Base-by-base conservation (phyloP, 2,113 vertebrate species). In the Phocoena phocoena region DNA sequence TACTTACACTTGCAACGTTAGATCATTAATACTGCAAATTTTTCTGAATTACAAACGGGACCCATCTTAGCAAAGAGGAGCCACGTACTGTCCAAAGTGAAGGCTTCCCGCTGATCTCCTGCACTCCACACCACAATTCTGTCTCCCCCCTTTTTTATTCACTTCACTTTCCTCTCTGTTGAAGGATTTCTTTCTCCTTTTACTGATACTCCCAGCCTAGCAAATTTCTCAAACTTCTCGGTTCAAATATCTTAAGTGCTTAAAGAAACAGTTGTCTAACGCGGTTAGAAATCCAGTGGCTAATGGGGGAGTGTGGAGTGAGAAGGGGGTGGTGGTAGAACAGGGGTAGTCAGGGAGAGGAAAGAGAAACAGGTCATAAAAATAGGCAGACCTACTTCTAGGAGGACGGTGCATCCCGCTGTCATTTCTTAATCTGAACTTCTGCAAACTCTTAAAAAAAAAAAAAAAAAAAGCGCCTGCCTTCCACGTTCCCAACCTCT, bases 381-480 rank as follows among this genome's bases (percentile, higher is more conserved):
- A 95, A 50, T 0, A 95, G 33, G 70, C 93, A 95, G 93, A 95
- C 63, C 17, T 23, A 9, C 14, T 82, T 74, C 65, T 47, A 88
- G 65, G 44, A 80, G 62, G 55, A 85, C 5, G 31, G 83, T 79
- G 81, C 53, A 82, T 81, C 83, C 62, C 23, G 7, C 95, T 97
- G 95, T 97, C 93, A 96, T 94, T 97, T 98, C 97, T 98, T 97
- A 93, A 98, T 97, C 90, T 82, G 92, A 97, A 97, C 81, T 92
- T 97, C 95, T 88, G 96, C 95, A 97, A 92, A 95, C 89, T 93
- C 92, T 93, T 68, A 14, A 86, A 94, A 83, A 67, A 94, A 83
- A n/a, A n/a, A n/a, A n/a, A 67, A 71, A 36, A 79, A 80, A 28
- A 58, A 9, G 23, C 38, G 63, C 85, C 81, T 89, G 88, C 93